A percentile compares a stretch with the other conserved stretches of the same genome.
Evolutionary conservation across 2,797 vertebrate species (phyloP).

Genomic region (Poecilia wingei): DNA sequence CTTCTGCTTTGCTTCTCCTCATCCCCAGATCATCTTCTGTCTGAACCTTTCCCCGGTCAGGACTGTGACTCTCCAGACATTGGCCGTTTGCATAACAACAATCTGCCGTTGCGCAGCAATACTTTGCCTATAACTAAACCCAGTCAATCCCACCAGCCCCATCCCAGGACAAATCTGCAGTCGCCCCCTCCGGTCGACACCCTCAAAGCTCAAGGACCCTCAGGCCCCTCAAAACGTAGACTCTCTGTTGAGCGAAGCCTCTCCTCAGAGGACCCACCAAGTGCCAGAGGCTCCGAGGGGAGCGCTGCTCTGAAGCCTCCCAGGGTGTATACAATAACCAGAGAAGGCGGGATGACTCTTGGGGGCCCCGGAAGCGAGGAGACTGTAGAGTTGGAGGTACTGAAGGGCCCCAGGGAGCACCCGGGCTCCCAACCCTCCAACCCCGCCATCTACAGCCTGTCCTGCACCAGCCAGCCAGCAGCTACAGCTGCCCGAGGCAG

Average conservation of each 20-base stretch:
- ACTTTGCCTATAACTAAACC: conserved; percentile 63
- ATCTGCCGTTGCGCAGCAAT: conserved; percentile 70
- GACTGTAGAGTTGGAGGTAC: conserved; percentile 89
- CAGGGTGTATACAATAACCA: conserved; percentile 91
- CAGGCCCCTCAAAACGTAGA: conserved; percentile 85
- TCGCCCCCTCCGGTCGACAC: conserved; percentile 40
- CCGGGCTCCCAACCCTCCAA: conserved; percentile 39
- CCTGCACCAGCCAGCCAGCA: conserved; percentile 67
- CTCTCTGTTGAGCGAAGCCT: conserved; percentile 87
- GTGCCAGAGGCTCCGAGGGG: conserved; percentile 59
- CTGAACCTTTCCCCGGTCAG: conserved; percentile 87
- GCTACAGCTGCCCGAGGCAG: conserved; percentile 35
- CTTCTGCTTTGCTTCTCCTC: conserved; percentile 31
- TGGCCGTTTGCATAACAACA: conserved; percentile 72
- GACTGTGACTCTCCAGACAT: conserved; percentile 86
- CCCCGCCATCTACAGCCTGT: conserved; percentile 25
- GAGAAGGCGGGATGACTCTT: conserved; percentile 87
- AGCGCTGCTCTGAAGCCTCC: conserved; percentile 81
- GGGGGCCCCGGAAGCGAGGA: conserved; percentile 84
- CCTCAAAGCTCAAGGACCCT: conserved; percentile 77
- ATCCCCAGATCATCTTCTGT: conserved; percentile 89
- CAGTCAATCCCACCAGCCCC: conserved; percentile 46
- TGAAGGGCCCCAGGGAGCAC: conserved; percentile 81
- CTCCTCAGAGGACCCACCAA: conserved; percentile 79
- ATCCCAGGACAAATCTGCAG: conserved; percentile 38